Conservation (phyloP, 2,888 invertebrate genomes). For the Matsumyia berberina region DNA sequence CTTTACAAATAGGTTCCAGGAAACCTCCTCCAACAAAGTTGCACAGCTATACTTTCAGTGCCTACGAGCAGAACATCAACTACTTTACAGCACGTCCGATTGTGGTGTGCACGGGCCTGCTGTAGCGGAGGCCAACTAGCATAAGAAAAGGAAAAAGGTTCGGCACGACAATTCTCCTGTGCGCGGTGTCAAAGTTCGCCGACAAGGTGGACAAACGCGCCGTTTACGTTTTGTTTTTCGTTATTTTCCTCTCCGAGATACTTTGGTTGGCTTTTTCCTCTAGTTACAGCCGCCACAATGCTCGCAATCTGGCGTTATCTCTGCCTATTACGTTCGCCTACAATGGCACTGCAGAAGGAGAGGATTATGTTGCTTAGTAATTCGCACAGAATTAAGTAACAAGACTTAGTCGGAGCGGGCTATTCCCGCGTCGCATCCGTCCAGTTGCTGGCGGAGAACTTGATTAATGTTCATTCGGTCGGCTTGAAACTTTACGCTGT, state of each 20-base stretch:
- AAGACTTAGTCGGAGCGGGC: background rate
- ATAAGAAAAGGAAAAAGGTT: conserved; percentile 22
- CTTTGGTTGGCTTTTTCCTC: background rate
- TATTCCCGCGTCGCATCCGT: background rate
- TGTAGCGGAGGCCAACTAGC: conserved; percentile 9
- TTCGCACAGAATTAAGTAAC: conserved; percentile 61
- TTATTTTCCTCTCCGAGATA: conserved; percentile 12
- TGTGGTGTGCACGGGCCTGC: conserved; percentile 45
- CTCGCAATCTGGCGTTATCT: conserved; percentile 64
- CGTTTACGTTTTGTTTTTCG: conserved; percentile 35
- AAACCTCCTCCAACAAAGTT: conserved; percentile 51
- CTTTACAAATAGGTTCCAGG: conserved; percentile 52
- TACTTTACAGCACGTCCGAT: conserved; percentile 63
- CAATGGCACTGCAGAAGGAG: conserved; percentile 36
- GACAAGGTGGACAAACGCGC: conserved; percentile 73
- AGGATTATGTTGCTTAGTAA: conserved; percentile 71
- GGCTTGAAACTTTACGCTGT: conserved; percentile 62
- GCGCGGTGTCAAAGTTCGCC: conserved; percentile 74
- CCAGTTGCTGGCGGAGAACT: conserved; percentile 43
- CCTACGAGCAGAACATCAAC: conserved; percentile 30
- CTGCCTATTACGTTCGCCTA: conserved; percentile 61
- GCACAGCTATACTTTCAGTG: conserved; percentile 34
- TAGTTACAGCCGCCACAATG: conserved; percentile 13
- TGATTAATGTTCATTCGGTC: conserved; percentile 66
- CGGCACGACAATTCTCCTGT: conserved; percentile 60